Conservation (phyloP, 92 coral and sea anemone genomes). For the Micromussa lordhowensis region DNA sequence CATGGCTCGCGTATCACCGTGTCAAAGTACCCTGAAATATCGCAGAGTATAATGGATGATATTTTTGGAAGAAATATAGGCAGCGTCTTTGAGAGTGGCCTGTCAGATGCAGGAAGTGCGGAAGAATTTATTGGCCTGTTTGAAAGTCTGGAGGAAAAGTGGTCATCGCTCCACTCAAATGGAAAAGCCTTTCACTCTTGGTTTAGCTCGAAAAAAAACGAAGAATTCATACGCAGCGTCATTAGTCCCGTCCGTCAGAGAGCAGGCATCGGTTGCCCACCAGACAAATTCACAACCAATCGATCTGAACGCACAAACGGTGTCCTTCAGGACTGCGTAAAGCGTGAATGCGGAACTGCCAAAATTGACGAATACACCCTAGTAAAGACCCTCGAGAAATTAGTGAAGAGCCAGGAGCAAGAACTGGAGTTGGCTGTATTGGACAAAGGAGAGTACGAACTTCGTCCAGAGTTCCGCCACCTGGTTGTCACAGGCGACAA, state of each 20-base stretch:
- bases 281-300: constrained; percentile 58
- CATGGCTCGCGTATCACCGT: too few relatives aligned
- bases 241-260: constrained; percentile 53
- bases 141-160: constrained; percentile 46
- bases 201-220: constrained; percentile 41
- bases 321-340: constrained; percentile 59
- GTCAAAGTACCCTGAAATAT: too few relatives aligned
- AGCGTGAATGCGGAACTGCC: constrained; percentile 53
- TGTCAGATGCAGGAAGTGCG: too few relatives aligned
- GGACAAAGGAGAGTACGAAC: constrained; percentile 61
- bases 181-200: constrained; percentile 53
- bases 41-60: constrained; percentile 34
- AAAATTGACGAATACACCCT: constrained; percentile 32
- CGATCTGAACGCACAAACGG: constrained; percentile 63
- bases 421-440: constrained; percentile 63
- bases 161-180: constrained; percentile 25
- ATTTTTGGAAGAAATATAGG: constrained; percentile 52
- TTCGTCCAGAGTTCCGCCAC: constrained; percentile 53
- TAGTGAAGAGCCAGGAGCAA: constrained; percentile 48
- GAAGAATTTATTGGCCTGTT: constrained; percentile 31
- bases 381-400: constrained; percentile 33
- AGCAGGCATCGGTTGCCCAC: constrained; percentile 65
- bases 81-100: too few relatives aligned
- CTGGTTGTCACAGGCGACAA: constrained; percentile 39
- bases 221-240: constrained; percentile 34